Evolutionary conservation across 37 sponge, comb jelly and placozoan genomes (phyloP).

Genomic region (Tethya wilhelma): DNA sequence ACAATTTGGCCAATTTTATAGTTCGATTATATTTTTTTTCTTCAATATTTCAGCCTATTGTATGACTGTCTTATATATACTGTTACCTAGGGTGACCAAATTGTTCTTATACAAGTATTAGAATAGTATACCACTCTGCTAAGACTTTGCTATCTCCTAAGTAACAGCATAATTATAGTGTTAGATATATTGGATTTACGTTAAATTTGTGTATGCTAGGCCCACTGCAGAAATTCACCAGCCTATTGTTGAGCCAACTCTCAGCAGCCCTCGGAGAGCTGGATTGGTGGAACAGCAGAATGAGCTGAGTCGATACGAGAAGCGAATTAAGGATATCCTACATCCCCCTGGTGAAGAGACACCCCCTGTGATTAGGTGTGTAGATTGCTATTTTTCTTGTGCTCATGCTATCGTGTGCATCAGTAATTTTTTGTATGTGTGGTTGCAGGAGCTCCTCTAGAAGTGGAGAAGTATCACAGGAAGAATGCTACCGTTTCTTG

Average conservation of each 20-base stretch:
- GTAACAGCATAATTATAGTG: not conserved
- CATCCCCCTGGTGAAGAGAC: not conserved
- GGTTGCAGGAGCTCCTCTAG: not conserved
- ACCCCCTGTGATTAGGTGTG: not conserved
- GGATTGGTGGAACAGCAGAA: too few relatives aligned
- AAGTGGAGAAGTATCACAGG: constrained; percentile 7
- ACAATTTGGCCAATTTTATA: too few relatives aligned
- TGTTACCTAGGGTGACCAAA: too few relatives aligned
- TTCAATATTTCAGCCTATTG: too few relatives aligned
- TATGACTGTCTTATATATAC: too few relatives aligned
- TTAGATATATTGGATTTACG: too few relatives aligned
- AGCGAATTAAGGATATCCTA: constrained; percentile 14
- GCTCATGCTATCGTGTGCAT: not conserved
- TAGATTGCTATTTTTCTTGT: not conserved
- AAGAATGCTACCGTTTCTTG: constrained; percentile 33
- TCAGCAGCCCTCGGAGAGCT: too few relatives aligned
- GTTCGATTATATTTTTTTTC: too few relatives aligned
- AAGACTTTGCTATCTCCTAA: too few relatives aligned
- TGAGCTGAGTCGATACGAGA: constrained; percentile 6
- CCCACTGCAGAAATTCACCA: too few relatives aligned
- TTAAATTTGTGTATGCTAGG: too few relatives aligned
- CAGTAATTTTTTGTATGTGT: not conserved
- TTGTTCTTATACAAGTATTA: not conserved
- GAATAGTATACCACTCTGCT: not conserved
- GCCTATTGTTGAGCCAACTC: too few relatives aligned